A percentile compares a stretch with the other conserved stretches of the same genome.
Evolutionary conservation across 2,888 invertebrate genomes (phyloP).

Genomic region (Drosophila mimetica): DNA sequence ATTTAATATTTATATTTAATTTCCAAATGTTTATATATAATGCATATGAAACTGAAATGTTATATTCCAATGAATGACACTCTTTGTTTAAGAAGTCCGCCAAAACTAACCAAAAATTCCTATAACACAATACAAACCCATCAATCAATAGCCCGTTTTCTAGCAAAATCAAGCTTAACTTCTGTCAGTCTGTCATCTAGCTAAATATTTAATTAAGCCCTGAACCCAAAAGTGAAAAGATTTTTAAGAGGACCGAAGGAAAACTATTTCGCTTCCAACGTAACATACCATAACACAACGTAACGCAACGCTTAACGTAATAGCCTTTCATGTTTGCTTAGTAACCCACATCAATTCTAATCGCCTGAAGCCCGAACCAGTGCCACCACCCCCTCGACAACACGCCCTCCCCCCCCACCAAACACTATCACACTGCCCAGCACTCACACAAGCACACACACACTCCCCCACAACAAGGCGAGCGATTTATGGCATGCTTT

Average conservation of each 20-base stretch:
- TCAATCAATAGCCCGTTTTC: neutral
- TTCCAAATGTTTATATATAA: no score
- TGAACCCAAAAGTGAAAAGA: neutral
- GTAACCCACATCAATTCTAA: constrained; percentile 81
- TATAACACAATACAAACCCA: neutral
- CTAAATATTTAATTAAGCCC: constrained; percentile 29
- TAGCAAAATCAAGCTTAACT: constrained; percentile 6
- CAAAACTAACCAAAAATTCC: neutral
- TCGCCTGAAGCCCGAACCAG: constrained; percentile 62
- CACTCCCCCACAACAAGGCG: constrained; percentile 58
- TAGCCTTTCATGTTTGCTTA: constrained; percentile 80
- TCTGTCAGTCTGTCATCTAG: constrained; percentile 9
- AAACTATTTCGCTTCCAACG: constrained; percentile 61
- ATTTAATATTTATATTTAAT: no score
- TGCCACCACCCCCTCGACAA: constrained; percentile 39
- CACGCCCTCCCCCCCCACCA: constrained; percentile 19
- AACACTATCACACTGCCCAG: constrained; percentile 32
- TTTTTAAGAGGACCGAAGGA: neutral
- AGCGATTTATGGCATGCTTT: constrained; percentile 80
- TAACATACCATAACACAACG: constrained; percentile 45
- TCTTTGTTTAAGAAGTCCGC: neutral
- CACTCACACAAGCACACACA: constrained; percentile 2
- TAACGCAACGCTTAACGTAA: constrained; percentile 74
- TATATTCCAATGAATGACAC: neutral
- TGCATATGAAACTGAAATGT: no score